These are phyloP conservation scores for Meloe dianella DNA, from an alignment of 2,888 invertebrate genomes.

Conservation along the genomic window DNA sequence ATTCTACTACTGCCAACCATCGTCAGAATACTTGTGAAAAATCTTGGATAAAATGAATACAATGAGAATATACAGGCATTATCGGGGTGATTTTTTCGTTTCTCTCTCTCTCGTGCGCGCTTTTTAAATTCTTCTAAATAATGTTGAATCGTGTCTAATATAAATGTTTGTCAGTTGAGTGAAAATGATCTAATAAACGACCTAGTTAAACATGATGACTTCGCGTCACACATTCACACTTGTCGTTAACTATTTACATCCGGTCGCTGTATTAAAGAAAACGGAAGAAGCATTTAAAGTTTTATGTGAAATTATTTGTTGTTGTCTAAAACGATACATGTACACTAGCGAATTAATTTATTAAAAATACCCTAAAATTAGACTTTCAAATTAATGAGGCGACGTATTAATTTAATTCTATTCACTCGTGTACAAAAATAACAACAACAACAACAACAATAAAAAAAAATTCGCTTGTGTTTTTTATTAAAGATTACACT, in stretches of 20 bases:
- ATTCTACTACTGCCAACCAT: slow-evolving; percentile 28
- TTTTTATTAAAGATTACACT: slow-evolving; percentile 19
- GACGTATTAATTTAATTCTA: background rate
- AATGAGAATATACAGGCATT: background rate
- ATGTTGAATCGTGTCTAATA: background rate
- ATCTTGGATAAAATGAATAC: background rate
- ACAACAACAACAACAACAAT: too few relatives aligned
- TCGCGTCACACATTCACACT: slow-evolving; percentile 58
- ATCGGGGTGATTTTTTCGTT: background rate
- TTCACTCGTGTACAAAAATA: slow-evolving; percentile 8
- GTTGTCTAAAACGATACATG: slow-evolving; percentile 16
- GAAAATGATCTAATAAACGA: slow-evolving; percentile 44
- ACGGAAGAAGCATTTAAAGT: slow-evolving; percentile 58
- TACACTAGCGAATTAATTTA: background rate
- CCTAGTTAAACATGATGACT: slow-evolving; percentile 54
- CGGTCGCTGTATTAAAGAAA: slow-evolving; percentile 57
- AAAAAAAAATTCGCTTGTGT: slow-evolving; percentile 24
- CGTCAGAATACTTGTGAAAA: slow-evolving; percentile 12
- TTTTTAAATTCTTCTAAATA: background rate
- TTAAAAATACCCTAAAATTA: slow-evolving; percentile 15
- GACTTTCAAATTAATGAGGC: slow-evolving; percentile 16
- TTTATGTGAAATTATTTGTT: slow-evolving; percentile 45
- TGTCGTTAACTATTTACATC: slow-evolving; percentile 57
- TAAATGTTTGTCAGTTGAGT: slow-evolving; percentile 7
- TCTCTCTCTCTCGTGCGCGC: too few relatives aligned